These are phyloP conservation scores for Turdus rufiventris DNA, from an alignment of 2,113 vertebrate species.

Conservation along the genomic window DNA sequence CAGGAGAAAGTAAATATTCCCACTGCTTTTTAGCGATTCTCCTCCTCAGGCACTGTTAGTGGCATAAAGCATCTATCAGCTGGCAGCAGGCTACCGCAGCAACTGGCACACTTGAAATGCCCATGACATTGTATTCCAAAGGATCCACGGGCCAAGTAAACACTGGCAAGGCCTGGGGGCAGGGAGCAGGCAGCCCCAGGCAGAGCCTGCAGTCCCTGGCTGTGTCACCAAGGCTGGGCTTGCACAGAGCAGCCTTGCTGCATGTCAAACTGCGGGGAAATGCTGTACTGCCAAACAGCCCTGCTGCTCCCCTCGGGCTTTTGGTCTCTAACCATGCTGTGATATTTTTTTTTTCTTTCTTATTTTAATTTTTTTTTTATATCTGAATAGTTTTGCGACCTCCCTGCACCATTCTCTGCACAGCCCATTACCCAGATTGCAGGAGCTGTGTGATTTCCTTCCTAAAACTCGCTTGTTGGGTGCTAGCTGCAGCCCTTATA, in stretches of 20 bases:
- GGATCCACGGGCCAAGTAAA: not conserved
- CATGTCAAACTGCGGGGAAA: not conserved
- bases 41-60: not conserved
- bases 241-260: not conserved
- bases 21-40: constrained; percentile 5
- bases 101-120: not conserved
- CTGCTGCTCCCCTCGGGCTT: not conserved
- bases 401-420: not conserved
- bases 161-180: not conserved
- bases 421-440: not conserved
- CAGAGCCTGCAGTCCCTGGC: not conserved
- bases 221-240: not conserved
- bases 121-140: not conserved
- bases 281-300: not conserved
- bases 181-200: not conserved
- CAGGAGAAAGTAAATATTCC: constrained; percentile 39
- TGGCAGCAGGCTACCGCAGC: not conserved
- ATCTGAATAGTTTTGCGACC: not conserved
- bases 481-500: not conserved
- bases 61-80: not conserved
- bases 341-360: not conserved
- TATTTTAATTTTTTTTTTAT: not conserved
- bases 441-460: not conserved
- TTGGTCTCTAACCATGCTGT: not conserved
- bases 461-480: not conserved